phyloP scores from a whole-genome alignment of 1,140 invertebrate genomes.

The Diabrotica undecimpunctata region DNA sequence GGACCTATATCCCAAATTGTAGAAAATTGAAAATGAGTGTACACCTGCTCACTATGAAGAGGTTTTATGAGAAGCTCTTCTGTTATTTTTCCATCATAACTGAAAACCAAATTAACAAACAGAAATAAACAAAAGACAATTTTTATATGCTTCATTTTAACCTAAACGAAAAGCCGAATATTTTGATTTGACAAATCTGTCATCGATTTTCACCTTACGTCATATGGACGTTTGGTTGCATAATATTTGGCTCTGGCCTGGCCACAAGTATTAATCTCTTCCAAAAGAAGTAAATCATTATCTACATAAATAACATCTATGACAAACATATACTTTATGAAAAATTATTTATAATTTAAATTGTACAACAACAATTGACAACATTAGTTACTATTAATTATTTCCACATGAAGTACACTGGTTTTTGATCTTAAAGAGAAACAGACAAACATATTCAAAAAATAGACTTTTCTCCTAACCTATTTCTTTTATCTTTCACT shows the following conservation, averaged over 20 bases:
- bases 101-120: conserved; percentile 5
- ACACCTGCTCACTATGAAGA: conserved; percentile 70
- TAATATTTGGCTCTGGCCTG: not conserved
- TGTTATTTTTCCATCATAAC: conserved; percentile 59
- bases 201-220: not conserved
- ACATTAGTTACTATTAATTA: no score
- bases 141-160: conserved; percentile 1
- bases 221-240: not conserved
- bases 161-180: not conserved
- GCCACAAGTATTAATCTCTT: not conserved
- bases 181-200: not conserved
- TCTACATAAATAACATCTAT: no score
- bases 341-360: no score
- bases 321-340: no score
- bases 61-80: conserved; percentile 82
- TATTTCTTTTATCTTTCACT: not conserved
- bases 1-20: conserved; percentile 65
- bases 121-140: conserved; percentile 4
- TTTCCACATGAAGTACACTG: no score
- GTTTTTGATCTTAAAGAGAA: no score
- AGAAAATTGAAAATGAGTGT: conserved; percentile 83
- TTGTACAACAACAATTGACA: no score
- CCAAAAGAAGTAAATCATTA: not conserved
- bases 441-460: not conserved
- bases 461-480: not conserved